Base-by-base conservation (phyloP, 2,797 vertebrate genomes). In the Geotrypetes seraphini region DNA sequence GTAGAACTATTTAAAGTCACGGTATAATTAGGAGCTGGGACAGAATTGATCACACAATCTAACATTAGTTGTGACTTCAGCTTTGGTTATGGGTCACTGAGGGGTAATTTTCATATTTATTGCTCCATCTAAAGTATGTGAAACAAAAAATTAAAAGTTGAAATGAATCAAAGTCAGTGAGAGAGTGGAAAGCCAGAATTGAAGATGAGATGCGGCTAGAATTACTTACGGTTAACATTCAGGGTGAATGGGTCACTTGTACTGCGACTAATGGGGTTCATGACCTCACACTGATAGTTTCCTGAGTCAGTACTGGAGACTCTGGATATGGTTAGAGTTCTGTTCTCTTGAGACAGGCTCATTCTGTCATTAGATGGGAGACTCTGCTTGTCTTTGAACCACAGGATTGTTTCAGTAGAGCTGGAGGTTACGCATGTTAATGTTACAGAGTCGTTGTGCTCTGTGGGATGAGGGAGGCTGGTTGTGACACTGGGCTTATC, bases 231-330 rank as follows among this genome's bases (percentile, higher is more conserved):
- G 18, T 18, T 18, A 10, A 39, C 21, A 9, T n/a, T 25, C 19
- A 39, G n/a, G 7, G n/a, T 16, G 23, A 38, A 29, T 31, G 25
- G 11, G 14, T 46, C 29, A 21, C 43, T 46, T 16, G n/a, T 46
- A 7, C 14, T 13, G 9, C 4, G 15, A 19, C 29, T 33, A 5
- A 38, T 4, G 15, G 19, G 8, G 15, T 33, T 45, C 20, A 6
- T 5, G 10, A n/a, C 30, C 22, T 43, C 40, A 30, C 40, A 43
- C 14, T 16, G 27, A 14, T 43, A 43, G 6, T 15, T 11, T 16
- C 43, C 36, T 3, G 8, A 8, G 25, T 46, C 43, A 20, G 12
- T 14, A 2, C 17, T 12, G 4, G 12, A 24, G 3, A 38, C 13
- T 2, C 12, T 19, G 12, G 18, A 15, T 3, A 46, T 33, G 5